These are phyloP conservation scores for Coregonus clupeaformis DNA, from an alignment of 2,113 vertebrate genomes.

Conservation along the genomic window DNA sequence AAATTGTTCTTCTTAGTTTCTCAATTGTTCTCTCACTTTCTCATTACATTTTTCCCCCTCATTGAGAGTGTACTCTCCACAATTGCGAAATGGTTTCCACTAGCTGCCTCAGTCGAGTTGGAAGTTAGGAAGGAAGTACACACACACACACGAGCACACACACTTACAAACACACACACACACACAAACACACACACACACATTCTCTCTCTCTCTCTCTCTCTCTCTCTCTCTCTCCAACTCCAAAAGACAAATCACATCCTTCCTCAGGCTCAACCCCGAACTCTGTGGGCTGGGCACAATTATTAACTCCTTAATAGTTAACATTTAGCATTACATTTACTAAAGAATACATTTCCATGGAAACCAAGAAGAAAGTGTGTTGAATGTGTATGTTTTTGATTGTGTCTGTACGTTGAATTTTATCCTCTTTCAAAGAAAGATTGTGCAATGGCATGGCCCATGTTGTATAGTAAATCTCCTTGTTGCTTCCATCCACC, in stretches of 20 bases:
- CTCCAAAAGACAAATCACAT: neutral
- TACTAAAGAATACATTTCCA: too few relatives aligned
- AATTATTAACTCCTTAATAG: too few relatives aligned
- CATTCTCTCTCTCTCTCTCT: neutral
- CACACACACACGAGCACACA: conserved; percentile 3
- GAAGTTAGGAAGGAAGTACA: conserved; percentile 50
- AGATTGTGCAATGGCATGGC: too few relatives aligned
- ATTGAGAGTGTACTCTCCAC: neutral
- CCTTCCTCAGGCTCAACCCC: neutral
- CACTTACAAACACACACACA: neutral
- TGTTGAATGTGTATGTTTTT: too few relatives aligned
- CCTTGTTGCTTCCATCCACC: too few relatives aligned
- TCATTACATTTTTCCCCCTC: conserved; percentile 11
- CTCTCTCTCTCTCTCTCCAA: neutral
- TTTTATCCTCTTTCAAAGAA: too few relatives aligned
- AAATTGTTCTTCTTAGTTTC: neutral
- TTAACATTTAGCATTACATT: too few relatives aligned
- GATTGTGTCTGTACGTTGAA: too few relatives aligned
- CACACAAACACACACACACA: neutral
- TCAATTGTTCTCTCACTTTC: neutral
- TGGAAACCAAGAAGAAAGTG: too few relatives aligned
- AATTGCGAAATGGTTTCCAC: conserved; percentile 15
- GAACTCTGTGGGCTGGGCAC: too few relatives aligned
- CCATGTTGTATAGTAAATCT: too few relatives aligned
- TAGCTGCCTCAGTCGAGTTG: neutral